Percentiles rank a stretch among this genome's conserved stretches.
Evolutionary conservation across 1,140 invertebrate species (phyloP).

Genomic region (Drosophila takahashii): DNA sequence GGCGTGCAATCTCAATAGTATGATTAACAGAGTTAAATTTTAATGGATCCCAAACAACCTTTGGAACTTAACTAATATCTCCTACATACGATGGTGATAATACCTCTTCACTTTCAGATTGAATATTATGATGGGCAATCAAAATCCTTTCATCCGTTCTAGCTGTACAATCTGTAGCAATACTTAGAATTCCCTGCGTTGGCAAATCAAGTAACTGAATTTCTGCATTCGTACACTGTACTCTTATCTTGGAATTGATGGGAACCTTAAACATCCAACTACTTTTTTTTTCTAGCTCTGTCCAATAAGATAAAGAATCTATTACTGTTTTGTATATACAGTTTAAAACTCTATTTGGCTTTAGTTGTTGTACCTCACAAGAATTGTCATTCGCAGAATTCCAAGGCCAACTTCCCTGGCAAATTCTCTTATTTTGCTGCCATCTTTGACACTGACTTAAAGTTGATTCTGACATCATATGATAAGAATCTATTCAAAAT

Average conservation of each 20-base stretch:
- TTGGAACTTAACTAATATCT: too few relatives aligned
- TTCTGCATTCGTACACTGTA: not conserved
- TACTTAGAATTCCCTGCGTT: not conserved
- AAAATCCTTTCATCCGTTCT: too few relatives aligned
- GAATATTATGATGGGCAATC: too few relatives aligned
- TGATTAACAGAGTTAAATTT: too few relatives aligned
- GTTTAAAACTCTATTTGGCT: not conserved
- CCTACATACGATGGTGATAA: too few relatives aligned
- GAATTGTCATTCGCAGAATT: slow-evolving; percentile 8
- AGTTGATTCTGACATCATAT: slow-evolving; percentile 1
- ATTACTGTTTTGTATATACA: not conserved
- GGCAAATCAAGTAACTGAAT: not conserved
- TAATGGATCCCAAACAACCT: too few relatives aligned
- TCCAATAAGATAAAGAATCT: too few relatives aligned
- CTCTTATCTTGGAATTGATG: not conserved
- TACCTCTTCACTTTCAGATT: too few relatives aligned
- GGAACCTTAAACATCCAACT: not conserved
- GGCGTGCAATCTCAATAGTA: too few relatives aligned
- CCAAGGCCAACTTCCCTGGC: slow-evolving; percentile 7
- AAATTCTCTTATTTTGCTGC: slow-evolving; percentile 6
- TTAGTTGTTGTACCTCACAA: not conserved
- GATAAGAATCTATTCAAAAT: slow-evolving; percentile 4
- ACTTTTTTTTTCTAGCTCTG: not conserved
- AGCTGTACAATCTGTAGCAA: too few relatives aligned
- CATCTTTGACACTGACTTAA: slow-evolving; percentile 7